Evolutionary conservation across 2,113 vertebrate species (phyloP).

Genomic region (Hyla sarda): DNA sequence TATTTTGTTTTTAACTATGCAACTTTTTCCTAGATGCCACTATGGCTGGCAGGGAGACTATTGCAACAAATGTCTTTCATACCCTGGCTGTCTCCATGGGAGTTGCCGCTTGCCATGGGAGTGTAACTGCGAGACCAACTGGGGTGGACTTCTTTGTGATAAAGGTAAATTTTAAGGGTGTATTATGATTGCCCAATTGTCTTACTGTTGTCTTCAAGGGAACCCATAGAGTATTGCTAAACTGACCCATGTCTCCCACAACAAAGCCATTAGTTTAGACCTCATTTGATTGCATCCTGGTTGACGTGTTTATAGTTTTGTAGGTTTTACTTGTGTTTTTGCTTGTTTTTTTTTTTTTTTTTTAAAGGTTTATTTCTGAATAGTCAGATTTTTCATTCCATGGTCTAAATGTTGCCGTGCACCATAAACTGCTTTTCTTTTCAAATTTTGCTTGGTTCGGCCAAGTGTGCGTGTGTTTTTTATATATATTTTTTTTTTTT

Average conservation of each 20-base stretch:
- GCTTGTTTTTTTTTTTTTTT: too few relatives aligned
- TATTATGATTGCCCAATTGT: too few relatives aligned
- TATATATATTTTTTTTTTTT: too few relatives aligned
- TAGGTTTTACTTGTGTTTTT: background rate
- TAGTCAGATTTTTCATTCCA: background rate
- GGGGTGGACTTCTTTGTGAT: constrained; percentile 94
- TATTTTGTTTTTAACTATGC: too few relatives aligned
- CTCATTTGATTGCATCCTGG: background rate
- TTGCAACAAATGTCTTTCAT: constrained; percentile 89
- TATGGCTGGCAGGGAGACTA: constrained; percentile 93
- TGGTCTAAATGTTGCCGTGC: too few relatives aligned
- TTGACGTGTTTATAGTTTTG: background rate
- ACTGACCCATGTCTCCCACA: too few relatives aligned
- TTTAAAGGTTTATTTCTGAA: background rate
- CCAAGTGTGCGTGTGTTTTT: too few relatives aligned
- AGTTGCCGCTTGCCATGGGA: constrained; percentile 90
- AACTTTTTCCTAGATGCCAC: constrained; percentile 78
- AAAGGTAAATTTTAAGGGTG: constrained; percentile 80
- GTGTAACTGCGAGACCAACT: constrained; percentile 96
- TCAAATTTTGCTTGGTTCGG: too few relatives aligned
- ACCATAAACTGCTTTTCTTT: too few relatives aligned
- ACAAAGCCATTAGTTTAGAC: too few relatives aligned
- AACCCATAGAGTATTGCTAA: too few relatives aligned
- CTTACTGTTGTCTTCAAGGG: too few relatives aligned
- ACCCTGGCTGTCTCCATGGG: constrained; percentile 92